Evolutionary conservation across 2,113 vertebrate species (phyloP).

Genomic region (Oncorhynchus keta): DNA sequence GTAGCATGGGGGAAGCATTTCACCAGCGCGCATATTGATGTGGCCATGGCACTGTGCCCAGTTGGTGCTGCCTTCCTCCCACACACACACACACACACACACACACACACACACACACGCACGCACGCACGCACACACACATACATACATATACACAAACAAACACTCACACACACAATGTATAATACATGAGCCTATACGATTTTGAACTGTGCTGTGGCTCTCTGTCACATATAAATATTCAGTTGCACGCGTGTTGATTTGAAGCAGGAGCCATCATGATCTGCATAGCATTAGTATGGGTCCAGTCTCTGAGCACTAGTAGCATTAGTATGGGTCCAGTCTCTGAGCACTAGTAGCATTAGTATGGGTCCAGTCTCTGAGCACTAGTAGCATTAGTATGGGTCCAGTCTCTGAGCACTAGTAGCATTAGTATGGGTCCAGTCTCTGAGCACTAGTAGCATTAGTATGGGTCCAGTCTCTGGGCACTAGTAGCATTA

Average conservation of each 20-base stretch:
- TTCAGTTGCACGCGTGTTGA: conserved; percentile 47
- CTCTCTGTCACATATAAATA: conserved; percentile 48
- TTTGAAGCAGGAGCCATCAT: conserved; percentile 7
- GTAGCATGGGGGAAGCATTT: conserved; percentile 56
- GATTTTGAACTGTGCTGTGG: conserved; percentile 44
- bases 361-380: no score
- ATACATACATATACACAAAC: conserved; percentile 59
- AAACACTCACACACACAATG: conserved; percentile 42
- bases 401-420: no score
- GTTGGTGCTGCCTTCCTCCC: conserved; percentile 58
- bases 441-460: no score
- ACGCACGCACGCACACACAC: conserved; percentile 33
- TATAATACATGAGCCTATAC: conserved; percentile 66
- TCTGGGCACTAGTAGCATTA: no score
- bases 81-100: conserved; percentile 22
- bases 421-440: no score
- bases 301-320: no score
- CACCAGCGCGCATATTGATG: conserved; percentile 71
- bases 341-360: no score
- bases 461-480: no score
- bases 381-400: no score
- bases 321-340: no score
- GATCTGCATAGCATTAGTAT: conserved; percentile 25
- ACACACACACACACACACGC: conserved; percentile 42
- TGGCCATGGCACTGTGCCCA: conserved; percentile 71